Percentiles rank a stretch among this genome's conserved stretches.
phyloP scores from a whole-genome alignment of 2,797 vertebrate genomes.

The Sorex maritimensis region DNA sequence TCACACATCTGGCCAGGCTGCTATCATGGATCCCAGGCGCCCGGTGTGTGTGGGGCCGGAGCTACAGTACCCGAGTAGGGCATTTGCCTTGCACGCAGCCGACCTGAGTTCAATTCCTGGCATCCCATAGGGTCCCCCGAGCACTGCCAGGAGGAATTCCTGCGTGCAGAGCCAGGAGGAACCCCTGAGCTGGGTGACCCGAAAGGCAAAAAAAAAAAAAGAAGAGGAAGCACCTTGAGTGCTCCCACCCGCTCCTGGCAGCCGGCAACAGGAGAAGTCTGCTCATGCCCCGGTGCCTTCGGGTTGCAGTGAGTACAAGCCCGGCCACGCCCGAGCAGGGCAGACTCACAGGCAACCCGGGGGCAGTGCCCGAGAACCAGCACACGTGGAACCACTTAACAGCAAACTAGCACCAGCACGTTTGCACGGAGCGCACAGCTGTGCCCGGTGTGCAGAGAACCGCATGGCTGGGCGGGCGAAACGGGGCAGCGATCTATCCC shows the following conservation, averaged over 20 bases:
- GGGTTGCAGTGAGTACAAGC: slow-evolving; percentile 1
- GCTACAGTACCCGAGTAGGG: no score
- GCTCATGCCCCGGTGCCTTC: neutral
- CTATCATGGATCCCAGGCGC: neutral
- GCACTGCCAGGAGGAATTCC: no score
- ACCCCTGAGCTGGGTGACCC: no score
- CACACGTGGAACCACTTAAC: slow-evolving; percentile 33
- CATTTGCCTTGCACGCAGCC: no score
- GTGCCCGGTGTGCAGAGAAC: neutral
- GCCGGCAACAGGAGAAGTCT: neutral
- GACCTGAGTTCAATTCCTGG: no score
- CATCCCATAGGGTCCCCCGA: no score
- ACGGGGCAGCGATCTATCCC: neutral
- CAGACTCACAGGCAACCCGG: accelerated
- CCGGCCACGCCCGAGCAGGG: neutral
- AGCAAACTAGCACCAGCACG: neutral
- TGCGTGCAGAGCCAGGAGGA: no score
- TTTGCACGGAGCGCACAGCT: neutral
- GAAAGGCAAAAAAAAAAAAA: neutral
- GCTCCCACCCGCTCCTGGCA: neutral
- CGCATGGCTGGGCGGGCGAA: neutral
- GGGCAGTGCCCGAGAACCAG: neutral
- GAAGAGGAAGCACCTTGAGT: neutral
- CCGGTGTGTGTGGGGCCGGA: no score
- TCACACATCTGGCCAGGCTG: neutral